These are phyloP conservation scores for Tetanocera ferruginea DNA, from an alignment of 2,888 invertebrate species.

Conservation along the genomic window DNA sequence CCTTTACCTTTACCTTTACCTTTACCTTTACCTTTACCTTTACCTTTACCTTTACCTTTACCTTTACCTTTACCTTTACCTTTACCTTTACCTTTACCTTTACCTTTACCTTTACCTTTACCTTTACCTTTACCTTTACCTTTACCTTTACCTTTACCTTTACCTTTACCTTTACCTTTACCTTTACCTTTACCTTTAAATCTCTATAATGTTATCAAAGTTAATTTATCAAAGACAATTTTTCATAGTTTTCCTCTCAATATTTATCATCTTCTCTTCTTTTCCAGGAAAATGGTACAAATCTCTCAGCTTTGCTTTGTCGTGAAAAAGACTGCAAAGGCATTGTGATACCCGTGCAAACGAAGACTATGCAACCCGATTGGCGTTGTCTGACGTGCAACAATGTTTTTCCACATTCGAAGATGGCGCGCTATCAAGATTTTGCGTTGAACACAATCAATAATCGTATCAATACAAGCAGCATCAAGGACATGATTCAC, in stretches of 20 bases:
- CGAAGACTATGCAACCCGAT: slow-evolving; percentile 73
- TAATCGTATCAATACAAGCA: slow-evolving; percentile 64
- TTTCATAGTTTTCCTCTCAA: background rate
- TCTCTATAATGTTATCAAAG: too few species aligned
- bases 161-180: too few species aligned
- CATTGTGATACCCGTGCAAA: slow-evolving; percentile 73
- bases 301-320: slow-evolving; percentile 68
- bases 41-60: too few species aligned
- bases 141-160: too few species aligned
- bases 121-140: too few species aligned
- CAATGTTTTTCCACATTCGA: slow-evolving; percentile 60
- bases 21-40: too few species aligned
- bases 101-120: too few species aligned
- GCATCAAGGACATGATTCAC: slow-evolving; percentile 64
- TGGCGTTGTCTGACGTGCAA: slow-evolving; percentile 79
- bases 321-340: slow-evolving; percentile 70
- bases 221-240: background rate
- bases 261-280: background rate
- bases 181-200: too few species aligned
- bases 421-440: slow-evolving; percentile 67
- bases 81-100: too few species aligned
- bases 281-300: slow-evolving; percentile 66
- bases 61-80: too few species aligned
- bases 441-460: slow-evolving; percentile 67
- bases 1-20: too few species aligned